These are phyloP conservation scores for Tethya wilhelma DNA, from an alignment of 37 sponge, comb jelly and placozoan species.

Conservation along the genomic window DNA sequence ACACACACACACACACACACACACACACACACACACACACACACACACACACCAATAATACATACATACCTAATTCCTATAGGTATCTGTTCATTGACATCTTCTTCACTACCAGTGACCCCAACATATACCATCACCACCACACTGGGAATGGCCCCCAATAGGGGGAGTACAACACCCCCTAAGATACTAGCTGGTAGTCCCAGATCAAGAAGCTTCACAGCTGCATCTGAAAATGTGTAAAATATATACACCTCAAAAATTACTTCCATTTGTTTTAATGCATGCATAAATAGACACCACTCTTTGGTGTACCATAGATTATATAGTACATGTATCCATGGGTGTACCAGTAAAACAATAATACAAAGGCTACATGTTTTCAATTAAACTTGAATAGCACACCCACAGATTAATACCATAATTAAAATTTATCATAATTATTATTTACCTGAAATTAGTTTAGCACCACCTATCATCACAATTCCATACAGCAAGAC, in stretches of 20 bases:
- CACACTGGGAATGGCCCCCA: slow-evolving; percentile 93
- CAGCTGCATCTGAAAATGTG: slow-evolving; percentile 80
- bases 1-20: too few relatives aligned
- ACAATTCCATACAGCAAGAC: slow-evolving; percentile 76
- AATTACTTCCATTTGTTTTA: too few relatives aligned
- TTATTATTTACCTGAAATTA: slow-evolving; percentile 91
- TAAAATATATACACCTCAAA: too few relatives aligned
- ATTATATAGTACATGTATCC: background rate
- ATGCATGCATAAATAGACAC: too few relatives aligned
- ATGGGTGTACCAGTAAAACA: background rate
- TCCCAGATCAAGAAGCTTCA: slow-evolving; percentile 87
- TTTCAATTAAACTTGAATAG: too few relatives aligned
- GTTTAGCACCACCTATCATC: slow-evolving; percentile 77
- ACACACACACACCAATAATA: too few relatives aligned
- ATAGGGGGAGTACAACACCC: slow-evolving; percentile 85
- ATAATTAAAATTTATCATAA: too few relatives aligned
- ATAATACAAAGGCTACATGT: too few relatives aligned
- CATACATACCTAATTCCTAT: slow-evolving; percentile 96
- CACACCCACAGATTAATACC: too few relatives aligned
- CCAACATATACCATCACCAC: slow-evolving; percentile 91
- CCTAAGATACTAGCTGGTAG: slow-evolving; percentile 88
- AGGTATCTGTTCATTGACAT: slow-evolving; percentile 78
- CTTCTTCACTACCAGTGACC: slow-evolving; percentile 54
- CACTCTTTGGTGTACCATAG: too few relatives aligned
- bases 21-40: too few relatives aligned